Evolutionary conservation across 2,888 invertebrate species (phyloP).

Genomic region (Eilema depressum): DNA sequence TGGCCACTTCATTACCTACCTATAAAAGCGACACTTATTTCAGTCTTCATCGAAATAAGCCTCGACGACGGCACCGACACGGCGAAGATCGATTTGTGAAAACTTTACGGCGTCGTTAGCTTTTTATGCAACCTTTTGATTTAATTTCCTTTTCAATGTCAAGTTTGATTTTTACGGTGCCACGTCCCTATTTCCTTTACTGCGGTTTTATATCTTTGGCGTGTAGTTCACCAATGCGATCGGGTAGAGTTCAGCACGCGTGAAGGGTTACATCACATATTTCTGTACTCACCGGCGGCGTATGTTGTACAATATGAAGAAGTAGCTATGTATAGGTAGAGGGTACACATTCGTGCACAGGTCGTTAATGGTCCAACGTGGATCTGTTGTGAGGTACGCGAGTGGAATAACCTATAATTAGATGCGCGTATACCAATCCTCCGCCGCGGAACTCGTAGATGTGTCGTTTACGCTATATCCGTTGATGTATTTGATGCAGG

Average conservation of each 20-base stretch:
- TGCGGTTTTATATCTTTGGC: slow-evolving; percentile 50
- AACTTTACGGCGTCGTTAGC: slow-evolving; percentile 69
- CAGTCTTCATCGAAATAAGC: slow-evolving; percentile 63
- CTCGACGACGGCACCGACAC: slow-evolving; percentile 51
- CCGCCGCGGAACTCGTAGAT: slow-evolving; percentile 73
- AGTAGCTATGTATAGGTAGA: slow-evolving; percentile 58
- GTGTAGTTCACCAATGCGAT: slow-evolving; percentile 43
- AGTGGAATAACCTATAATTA: slow-evolving; percentile 86
- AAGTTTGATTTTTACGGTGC: slow-evolving; percentile 61
- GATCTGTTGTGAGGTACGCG: slow-evolving; percentile 81
- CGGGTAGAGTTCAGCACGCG: slow-evolving; percentile 63
- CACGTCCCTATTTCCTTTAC: slow-evolving; percentile 54
- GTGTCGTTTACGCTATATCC: slow-evolving; percentile 74
- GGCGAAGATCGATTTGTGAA: slow-evolving; percentile 65
- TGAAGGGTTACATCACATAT: slow-evolving; percentile 72
- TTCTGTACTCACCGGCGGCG: slow-evolving; percentile 59
- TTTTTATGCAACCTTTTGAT: slow-evolving; percentile 65
- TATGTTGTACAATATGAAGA: slow-evolving; percentile 60
- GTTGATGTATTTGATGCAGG: slow-evolving; percentile 63
- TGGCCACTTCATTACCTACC: slow-evolving; percentile 76
- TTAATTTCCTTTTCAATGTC: slow-evolving; percentile 67
- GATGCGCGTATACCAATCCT: slow-evolving; percentile 82
- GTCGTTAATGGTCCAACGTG: slow-evolving; percentile 81
- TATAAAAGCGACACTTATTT: slow-evolving; percentile 72
- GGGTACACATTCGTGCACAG: slow-evolving; percentile 77